Evolutionary conservation across 2,113 vertebrate genomes (phyloP).

Genomic region (Anoura caudifer): DNA sequence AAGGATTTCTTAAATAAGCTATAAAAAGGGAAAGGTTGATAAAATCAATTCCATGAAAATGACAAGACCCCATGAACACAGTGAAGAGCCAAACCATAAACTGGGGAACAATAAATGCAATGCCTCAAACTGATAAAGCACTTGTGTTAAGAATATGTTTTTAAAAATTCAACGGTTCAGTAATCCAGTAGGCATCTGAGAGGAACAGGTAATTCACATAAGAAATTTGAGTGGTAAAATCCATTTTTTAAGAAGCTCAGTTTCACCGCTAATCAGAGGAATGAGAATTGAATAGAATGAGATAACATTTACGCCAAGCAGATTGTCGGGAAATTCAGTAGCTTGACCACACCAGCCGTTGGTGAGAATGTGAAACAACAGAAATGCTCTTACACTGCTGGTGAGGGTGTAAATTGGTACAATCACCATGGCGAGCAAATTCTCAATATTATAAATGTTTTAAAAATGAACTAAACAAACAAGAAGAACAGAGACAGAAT

Average conservation of each 20-base stretch:
- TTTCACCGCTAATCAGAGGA: background rate
- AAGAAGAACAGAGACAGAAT: too few relatives aligned
- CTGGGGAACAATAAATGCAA: background rate
- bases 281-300: background rate
- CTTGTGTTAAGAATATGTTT: background rate
- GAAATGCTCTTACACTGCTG: background rate
- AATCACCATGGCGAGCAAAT: background rate
- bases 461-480: background rate
- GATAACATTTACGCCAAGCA: background rate
- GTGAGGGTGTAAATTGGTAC: background rate
- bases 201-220: background rate
- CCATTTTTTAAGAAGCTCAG: background rate
- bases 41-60: background rate
- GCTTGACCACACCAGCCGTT: background rate
- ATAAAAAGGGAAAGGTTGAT: background rate
- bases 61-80: background rate
- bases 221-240: background rate
- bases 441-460: background rate
- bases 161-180: background rate
- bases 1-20: background rate
- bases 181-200: background rate
- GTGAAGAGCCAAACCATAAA: background rate
- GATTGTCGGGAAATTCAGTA: background rate
- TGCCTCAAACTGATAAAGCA: background rate
- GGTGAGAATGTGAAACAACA: background rate